These are phyloP conservation scores for Papilio polyxenes DNA, from an alignment of 1,140 invertebrate genomes.

Conservation along the genomic window DNA sequence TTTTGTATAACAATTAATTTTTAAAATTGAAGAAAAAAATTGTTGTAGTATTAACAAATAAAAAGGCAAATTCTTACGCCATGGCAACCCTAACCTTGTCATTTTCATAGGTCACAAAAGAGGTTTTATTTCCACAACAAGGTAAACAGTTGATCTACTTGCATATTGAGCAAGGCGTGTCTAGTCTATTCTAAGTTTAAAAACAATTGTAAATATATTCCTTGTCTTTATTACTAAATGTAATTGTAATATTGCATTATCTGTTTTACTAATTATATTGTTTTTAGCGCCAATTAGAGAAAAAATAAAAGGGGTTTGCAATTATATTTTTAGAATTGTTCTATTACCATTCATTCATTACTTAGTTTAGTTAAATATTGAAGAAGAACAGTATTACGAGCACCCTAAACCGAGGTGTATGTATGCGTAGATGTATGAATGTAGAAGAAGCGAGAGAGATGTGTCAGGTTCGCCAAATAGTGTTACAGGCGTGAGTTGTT, in stretches of 20 bases:
- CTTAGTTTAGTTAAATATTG: no score
- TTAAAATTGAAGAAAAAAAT: neutral
- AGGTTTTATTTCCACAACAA: slow-evolving; percentile 1
- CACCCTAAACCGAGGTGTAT: no score
- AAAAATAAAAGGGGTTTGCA: neutral
- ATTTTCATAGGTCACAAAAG: slow-evolving; percentile 13
- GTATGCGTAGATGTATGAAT: no score
- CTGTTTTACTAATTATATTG: neutral
- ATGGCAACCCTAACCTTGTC: slow-evolving; percentile 18
- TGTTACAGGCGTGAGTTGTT: no score
- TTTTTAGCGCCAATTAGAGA: neutral
- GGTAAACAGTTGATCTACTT: slow-evolving; percentile 21
- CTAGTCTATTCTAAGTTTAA: slow-evolving; percentile 4
- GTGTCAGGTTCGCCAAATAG: no score
- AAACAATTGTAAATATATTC: neutral
- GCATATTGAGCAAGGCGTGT: slow-evolving; percentile 17
- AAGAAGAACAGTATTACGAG: no score
- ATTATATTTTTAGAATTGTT: neutral
- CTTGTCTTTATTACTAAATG: neutral
- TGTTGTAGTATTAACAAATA: neutral
- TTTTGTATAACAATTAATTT: no score
- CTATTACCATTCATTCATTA: no score
- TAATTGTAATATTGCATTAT: neutral
- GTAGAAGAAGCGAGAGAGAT: no score
- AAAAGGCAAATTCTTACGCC: neutral